Conservation (phyloP, 2,888 invertebrate species). For the Podotricha telesiphe region DNA sequence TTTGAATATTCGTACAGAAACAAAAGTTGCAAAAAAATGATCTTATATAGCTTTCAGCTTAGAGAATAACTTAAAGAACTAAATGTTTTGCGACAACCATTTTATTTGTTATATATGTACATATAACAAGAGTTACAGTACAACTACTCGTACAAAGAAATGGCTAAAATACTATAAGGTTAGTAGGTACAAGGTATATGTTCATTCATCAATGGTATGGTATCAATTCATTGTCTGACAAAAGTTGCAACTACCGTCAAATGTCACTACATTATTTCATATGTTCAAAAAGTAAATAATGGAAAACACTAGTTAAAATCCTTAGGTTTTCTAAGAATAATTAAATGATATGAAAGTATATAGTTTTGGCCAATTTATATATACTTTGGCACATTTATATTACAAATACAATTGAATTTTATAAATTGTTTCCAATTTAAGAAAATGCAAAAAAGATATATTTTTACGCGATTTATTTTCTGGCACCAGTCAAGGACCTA, state of each 20-base stretch:
- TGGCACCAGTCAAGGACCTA: too few relatives aligned
- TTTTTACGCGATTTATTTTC: too few relatives aligned
- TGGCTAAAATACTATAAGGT: slow-evolving; percentile 31
- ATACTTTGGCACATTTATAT: slow-evolving; percentile 15
- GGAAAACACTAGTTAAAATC: neutral
- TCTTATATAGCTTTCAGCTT: slow-evolving; percentile 57
- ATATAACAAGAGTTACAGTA: slow-evolving; percentile 22
- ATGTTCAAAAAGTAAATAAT: neutral
- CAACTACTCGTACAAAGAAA: slow-evolving; percentile 29
- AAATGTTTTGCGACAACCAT: slow-evolving; percentile 63
- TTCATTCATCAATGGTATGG: too few relatives aligned
- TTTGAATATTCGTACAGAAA: slow-evolving; percentile 24
- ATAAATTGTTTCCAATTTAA: too few relatives aligned
- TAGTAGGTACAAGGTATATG: slow-evolving; percentile 36
- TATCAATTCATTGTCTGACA: slow-evolving; percentile 15
- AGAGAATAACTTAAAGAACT: slow-evolving; percentile 51
- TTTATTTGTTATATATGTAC: slow-evolving; percentile 19
- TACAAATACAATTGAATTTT: neutral
- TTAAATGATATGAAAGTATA: neutral
- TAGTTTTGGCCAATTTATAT: neutral
- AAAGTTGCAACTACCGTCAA: slow-evolving; percentile 36
- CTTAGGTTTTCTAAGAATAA: neutral
- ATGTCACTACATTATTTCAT: neutral
- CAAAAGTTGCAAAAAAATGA: slow-evolving; percentile 33
- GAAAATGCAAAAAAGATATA: too few relatives aligned